Percentiles rank a stretch among this genome's conserved stretches.
Conservation (phyloP, 2,888 invertebrate genomes). For the Melipona beecheii region DNA sequence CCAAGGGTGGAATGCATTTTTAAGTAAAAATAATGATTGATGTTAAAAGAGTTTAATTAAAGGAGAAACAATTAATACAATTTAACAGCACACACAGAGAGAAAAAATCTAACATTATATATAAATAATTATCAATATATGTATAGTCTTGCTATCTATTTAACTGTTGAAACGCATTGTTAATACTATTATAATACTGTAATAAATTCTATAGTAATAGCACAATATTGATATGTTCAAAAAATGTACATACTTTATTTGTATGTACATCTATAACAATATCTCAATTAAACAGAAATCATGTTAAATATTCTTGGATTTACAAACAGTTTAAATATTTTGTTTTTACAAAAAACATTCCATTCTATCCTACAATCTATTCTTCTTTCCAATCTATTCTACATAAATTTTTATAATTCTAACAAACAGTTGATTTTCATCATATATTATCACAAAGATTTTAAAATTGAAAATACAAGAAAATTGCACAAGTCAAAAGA, state of each 20-base stretch:
- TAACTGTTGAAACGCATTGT: constrained; percentile 32
- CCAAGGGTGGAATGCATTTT: constrained; percentile 82
- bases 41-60: constrained; percentile 66
- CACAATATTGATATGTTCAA: constrained; percentile 27
- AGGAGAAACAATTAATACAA: constrained; percentile 54
- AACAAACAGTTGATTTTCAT: constrained; percentile 23
- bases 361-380: constrained; percentile 3
- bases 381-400: constrained; percentile 29
- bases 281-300: constrained; percentile 33
- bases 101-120: constrained; percentile 54
- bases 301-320: constrained; percentile 26
- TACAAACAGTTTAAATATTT: constrained; percentile 36
- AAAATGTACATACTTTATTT: constrained; percentile 38
- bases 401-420: constrained; percentile 40
- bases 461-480: constrained; percentile 20
- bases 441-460: constrained; percentile 18
- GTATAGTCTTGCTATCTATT: constrained; percentile 41
- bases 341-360: constrained; percentile 33
- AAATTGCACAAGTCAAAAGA: constrained; percentile 19
- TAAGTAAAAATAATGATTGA: constrained; percentile 64
- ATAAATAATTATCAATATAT: constrained; percentile 44
- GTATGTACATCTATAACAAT: constrained; percentile 19
- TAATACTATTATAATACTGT: constrained; percentile 40
- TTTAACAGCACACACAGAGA: constrained; percentile 41
- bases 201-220: constrained; percentile 34